Evolutionary conservation across 2,888 invertebrate species (phyloP), one percentile per base, ranked within the genome.

Genomic region (Macrophya annulata): DNA sequence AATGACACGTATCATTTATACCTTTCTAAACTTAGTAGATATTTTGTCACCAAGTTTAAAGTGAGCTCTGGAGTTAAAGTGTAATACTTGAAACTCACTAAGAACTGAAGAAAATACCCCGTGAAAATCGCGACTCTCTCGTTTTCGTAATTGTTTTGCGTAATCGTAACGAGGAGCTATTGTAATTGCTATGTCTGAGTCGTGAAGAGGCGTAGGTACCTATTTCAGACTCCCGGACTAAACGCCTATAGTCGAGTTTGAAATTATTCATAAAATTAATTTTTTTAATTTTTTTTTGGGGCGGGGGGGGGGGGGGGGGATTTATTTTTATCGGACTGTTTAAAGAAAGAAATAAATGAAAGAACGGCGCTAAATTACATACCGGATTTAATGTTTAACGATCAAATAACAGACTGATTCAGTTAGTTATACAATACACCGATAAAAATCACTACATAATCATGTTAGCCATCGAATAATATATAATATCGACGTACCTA

Each of bases 1-100:
- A 51, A 74, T 86, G 85, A 83, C 79, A 79, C 79, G 79, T 79
- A 59, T n/a, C 59, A 79, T 79, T 79, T 40, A 31, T 40, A 55
- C n/a, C 55, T 37, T 40, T 15, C 55, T 55, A n/a, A 48, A 76
- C 43, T 25, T 4, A 48, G 45, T 48, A 9, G 25, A 48, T 25
- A 76, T 76, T 48, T 76, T 76, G 48, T 76, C 76, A 25, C 4
- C 12, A 5, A 31, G 37, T n/a, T 51, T 31, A 31, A n/a, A 37
- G 37, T 40, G 31, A 37, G 59, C 40, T 59, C 37, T 59, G n/a
- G 59, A 79, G 59, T 21, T 79, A 9, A 76, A 79, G 10, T 55
- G 9, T 76, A 15, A 76, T 15, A 55, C 51, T 77, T 17, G 25
- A 51, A 51, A 77, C 76, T 25, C 31, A 31, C 76, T 15, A 25